Evolutionary conservation across 2,888 invertebrate genomes (phyloP).

Genomic region (Thelaira solivaga): DNA sequence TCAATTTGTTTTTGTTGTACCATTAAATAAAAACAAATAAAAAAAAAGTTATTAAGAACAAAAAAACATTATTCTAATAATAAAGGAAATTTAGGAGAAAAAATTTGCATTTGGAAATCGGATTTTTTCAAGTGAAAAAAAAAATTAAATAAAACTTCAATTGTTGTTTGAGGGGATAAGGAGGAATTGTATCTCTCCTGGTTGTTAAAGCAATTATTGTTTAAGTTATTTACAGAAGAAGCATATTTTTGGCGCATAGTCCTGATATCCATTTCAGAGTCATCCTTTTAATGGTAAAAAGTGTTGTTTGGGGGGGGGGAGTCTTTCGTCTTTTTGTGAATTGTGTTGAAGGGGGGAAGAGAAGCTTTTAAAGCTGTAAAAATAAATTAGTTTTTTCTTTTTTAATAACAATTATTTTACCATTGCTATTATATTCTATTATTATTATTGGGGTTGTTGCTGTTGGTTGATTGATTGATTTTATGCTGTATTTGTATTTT

Average conservation of each 20-base stretch:
- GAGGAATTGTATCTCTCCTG: background rate
- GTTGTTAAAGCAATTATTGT: slow-evolving; percentile 4
- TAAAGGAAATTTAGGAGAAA: background rate
- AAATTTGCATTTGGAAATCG: no score
- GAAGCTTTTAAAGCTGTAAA: slow-evolving; percentile 61
- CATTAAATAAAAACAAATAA: slow-evolving; percentile 44
- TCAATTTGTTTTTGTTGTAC: slow-evolving; percentile 42
- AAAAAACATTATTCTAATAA: slow-evolving; percentile 29
- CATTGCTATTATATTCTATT: no score
- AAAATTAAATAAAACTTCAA: slow-evolving; percentile 26
- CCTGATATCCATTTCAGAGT: background rate
- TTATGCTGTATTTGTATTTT: background rate
- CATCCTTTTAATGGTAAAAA: background rate
- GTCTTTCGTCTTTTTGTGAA: no score
- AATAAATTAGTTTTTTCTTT: slow-evolving; percentile 49
- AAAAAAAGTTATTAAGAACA: slow-evolving; percentile 1
- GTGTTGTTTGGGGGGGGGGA: background rate
- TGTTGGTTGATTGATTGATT: background rate
- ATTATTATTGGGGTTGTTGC: slow-evolving; percentile 51
- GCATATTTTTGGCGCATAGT: background rate
- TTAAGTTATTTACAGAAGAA: background rate
- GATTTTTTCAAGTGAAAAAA: slow-evolving; percentile 10
- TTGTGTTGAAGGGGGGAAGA: slow-evolving; percentile 11
- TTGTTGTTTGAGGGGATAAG: slow-evolving; percentile 11
- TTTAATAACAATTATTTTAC: slow-evolving; percentile 64